Conservation (phyloP, 2,113 vertebrate genomes). For the Hirundichthys speculiger region DNA sequence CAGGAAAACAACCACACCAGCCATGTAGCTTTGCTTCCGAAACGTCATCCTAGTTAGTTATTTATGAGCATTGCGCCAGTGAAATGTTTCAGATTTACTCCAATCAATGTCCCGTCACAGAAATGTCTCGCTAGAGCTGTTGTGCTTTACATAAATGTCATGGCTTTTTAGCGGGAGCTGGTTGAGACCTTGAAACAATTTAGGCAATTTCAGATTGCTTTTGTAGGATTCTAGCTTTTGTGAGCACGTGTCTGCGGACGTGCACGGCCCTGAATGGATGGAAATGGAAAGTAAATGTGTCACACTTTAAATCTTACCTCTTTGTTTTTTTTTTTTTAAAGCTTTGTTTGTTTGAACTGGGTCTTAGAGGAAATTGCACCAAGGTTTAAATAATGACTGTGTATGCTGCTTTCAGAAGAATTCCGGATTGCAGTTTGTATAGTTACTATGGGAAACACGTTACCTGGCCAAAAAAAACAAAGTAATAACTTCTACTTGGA, state of each 20-base stretch:
- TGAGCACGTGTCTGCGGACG: background rate
- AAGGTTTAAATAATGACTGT: background rate
- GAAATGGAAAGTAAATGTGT: slow-evolving; percentile 11
- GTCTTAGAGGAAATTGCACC: slow-evolving; percentile 7
- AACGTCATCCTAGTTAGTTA: slow-evolving; percentile 16
- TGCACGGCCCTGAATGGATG: background rate
- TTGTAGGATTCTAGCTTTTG: slow-evolving; percentile 32
- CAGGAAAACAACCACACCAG: slow-evolving; percentile 3
- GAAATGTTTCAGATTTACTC: slow-evolving; percentile 40
- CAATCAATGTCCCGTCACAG: slow-evolving; percentile 47
- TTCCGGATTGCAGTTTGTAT: background rate
- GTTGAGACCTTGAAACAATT: slow-evolving; percentile 51
- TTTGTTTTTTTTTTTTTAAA: no score
- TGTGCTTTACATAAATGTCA: slow-evolving; percentile 48
- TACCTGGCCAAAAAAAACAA: no score
- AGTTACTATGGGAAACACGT: no score
- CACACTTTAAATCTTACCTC: slow-evolving; percentile 4
- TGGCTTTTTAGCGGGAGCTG: slow-evolving; percentile 27
- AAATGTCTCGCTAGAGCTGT: slow-evolving; percentile 33
- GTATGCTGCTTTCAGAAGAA: background rate
- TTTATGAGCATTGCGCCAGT: slow-evolving; percentile 31
- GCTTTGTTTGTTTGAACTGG: background rate
- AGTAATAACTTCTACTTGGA: no score
- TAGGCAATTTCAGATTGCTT: slow-evolving; percentile 49
- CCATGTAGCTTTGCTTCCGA: background rate